Conservation (phyloP, 2,113 vertebrate genomes). For the Collichthys lucidus region DNA sequence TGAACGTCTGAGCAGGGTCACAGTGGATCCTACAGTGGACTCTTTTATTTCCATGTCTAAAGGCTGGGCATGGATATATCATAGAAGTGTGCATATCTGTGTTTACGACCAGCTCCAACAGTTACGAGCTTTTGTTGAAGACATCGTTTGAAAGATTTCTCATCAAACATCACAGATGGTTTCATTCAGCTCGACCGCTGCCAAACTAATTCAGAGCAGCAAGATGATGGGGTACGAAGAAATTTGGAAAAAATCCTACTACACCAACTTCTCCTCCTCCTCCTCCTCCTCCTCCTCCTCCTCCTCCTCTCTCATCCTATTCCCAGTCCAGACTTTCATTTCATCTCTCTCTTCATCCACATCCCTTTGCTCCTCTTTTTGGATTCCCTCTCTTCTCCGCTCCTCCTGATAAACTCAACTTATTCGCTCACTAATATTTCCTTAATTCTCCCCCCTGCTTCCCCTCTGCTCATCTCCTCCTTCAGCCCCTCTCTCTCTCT, state of each 20-base stretch:
- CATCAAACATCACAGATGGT: slow-evolving; percentile 38
- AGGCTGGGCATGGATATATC: too few relatives aligned
- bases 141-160: background rate
- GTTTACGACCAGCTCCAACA: too few relatives aligned
- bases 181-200: slow-evolving; percentile 28
- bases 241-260: slow-evolving; percentile 19
- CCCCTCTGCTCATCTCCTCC: background rate
- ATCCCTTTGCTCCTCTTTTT: background rate
- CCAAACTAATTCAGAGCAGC: background rate
- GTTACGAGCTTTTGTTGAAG: background rate
- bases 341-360: background rate
- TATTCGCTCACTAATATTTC: background rate
- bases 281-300: slow-evolving; percentile 14
- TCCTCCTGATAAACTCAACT: background rate
- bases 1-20: too few relatives aligned
- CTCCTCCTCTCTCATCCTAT: slow-evolving; percentile 13
- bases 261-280: slow-evolving; percentile 25
- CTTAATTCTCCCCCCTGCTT: background rate
- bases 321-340: slow-evolving; percentile 32
- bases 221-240: background rate
- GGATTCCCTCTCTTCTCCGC: background rate
- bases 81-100: too few relatives aligned
- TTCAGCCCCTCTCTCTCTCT: background rate
- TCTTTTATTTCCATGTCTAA: too few relatives aligned
- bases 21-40: too few relatives aligned